A percentile compares a stretch with the other conserved stretches of the same genome.
Evolutionary conservation across 2,888 invertebrate species (phyloP).

Genomic region (Rapana venosa): DNA sequence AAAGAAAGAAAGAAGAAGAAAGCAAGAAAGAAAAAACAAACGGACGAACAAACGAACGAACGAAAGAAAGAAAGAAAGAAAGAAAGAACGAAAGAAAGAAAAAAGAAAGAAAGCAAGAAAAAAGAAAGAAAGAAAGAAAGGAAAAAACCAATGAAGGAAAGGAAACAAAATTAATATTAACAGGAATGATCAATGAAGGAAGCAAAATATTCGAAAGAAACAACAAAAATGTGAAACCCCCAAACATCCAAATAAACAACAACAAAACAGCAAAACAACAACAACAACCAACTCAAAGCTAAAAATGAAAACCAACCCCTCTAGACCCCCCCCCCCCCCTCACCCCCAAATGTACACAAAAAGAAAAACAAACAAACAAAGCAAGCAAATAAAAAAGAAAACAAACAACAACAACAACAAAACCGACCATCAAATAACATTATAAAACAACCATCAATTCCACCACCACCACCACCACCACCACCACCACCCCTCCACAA

Average conservation of each 20-base stretch:
- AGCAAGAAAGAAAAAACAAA: background rate
- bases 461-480: no score
- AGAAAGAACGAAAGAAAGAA: no score
- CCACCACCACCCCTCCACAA: no score
- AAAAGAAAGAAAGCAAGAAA: background rate
- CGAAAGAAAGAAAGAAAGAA: background rate
- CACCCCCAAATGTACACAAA: no score
- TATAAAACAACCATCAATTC: no score
- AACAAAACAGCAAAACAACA: background rate
- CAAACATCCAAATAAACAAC: background rate
- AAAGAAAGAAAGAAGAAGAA: background rate
- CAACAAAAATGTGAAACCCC: background rate
- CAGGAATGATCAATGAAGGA: no score
- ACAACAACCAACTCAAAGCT: background rate
- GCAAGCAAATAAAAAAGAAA: no score
- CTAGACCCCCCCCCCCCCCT: no score
- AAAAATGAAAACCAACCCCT: no score
- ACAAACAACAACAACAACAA: no score
- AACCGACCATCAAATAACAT: no score
- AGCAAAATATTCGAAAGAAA: background rate
- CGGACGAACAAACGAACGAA: background rate
- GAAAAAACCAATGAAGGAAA: background rate
- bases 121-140: background rate
- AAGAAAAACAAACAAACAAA: no score
- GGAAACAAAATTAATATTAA: background rate